Evolutionary conservation across 2,888 invertebrate species (phyloP), one percentile per base, ranked within the genome.

Genomic region (Xestia xanthographa): DNA sequence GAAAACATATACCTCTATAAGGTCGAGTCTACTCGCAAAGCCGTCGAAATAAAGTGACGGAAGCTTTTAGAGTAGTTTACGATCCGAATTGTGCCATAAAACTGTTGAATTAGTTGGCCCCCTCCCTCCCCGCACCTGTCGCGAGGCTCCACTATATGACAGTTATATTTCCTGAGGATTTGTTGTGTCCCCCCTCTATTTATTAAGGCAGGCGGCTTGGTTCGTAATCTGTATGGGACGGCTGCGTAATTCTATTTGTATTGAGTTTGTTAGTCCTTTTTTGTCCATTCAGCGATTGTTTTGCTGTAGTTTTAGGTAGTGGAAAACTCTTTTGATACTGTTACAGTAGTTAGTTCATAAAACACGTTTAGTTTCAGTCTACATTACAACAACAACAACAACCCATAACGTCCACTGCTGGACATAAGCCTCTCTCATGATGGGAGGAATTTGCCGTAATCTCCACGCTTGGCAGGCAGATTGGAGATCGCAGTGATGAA

Each of bases 31-130:
- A 76, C 75, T 72, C 76, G 78, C 75, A 60, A 75, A 85, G 66
- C 74, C 77, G 66, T 79, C 79, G 83, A 83, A 86, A 88, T 87
- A 84, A 79, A 86, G 79, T 83, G 79, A 78, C 78, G 77, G 81
- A 82, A 86, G 82, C 82, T 85, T 88, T 86, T 80, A 82, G 72
- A 84, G 75, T 83, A 80, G 88, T 88, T 88, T 87, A 87, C 82
- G 83, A 84, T 73, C 66, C 41, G 75, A 77, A 86, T 79, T 82
- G 80, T 73, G 72, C 66, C 83, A 75, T 87, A 87, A 87, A 87
- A 82, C 79, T 82, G 85, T 86, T 83, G 82, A 83, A 83, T 88
- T 88, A 83, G 86, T 84, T 75, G 63, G 72, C 70, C 41, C 62
- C 72, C 41, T 53, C 69, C 38, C 63, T 60, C 75, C 34, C 34